phyloP scores from a whole-genome alignment of 2,888 invertebrate species.

The Bombylius discolor region DNA sequence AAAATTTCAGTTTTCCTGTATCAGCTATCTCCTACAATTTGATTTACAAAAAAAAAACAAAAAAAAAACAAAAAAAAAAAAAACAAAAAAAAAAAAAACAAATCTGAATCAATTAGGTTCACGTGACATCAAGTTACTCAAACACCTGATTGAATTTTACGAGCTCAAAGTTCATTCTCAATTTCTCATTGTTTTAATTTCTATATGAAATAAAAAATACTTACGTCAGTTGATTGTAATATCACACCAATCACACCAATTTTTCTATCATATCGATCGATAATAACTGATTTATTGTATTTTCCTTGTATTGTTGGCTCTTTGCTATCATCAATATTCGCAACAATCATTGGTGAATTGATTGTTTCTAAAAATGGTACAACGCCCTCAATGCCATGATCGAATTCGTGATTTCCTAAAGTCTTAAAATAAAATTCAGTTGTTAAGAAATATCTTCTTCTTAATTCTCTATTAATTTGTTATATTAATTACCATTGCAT shows the following conservation, averaged over 20 bases:
- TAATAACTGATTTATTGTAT: slow-evolving; percentile 49
- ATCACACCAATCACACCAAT: slow-evolving; percentile 74
- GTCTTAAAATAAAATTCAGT: slow-evolving; percentile 41
- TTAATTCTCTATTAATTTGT: too few species aligned
- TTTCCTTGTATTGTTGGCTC: slow-evolving; percentile 53
- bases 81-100: not conserved
- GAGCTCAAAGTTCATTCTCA: too few species aligned
- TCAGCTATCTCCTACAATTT: slow-evolving; percentile 47
- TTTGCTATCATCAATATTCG: slow-evolving; percentile 57
- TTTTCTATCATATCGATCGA: slow-evolving; percentile 46
- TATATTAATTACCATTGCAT: slow-evolving; percentile 51
- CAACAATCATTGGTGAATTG: slow-evolving; percentile 53
- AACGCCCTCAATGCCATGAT: slow-evolving; percentile 56
- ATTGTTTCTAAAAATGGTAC: slow-evolving; percentile 54
- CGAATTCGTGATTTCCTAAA: slow-evolving; percentile 80
- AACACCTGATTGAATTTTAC: too few species aligned
- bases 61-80: not conserved
- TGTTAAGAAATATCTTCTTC: too few species aligned
- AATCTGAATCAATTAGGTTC: not conserved
- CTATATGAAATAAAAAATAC: slow-evolving; percentile 16
- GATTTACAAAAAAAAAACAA: not conserved
- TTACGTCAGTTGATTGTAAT: slow-evolving; percentile 50
- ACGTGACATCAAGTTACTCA: too few species aligned
- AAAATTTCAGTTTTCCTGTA: slow-evolving; percentile 52
- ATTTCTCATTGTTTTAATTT: too few species aligned